Conservation (phyloP, 1,140 invertebrate species). For the Zaprionus capensis region DNA sequence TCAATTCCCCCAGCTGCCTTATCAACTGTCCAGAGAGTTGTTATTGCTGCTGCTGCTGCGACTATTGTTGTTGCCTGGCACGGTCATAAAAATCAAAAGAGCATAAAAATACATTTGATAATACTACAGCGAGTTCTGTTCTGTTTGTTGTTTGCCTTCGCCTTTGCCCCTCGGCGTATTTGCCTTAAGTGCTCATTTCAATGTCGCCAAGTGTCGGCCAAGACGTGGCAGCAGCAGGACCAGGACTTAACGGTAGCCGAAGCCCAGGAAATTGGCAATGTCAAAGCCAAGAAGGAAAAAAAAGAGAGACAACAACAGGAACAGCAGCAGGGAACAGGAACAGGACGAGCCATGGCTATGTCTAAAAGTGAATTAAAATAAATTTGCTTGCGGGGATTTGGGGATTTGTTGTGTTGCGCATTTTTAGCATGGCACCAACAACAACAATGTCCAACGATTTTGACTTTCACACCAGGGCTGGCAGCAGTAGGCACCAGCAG, state of each 20-base stretch:
- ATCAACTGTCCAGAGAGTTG: slow-evolving; percentile 68
- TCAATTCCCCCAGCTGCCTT: slow-evolving; percentile 62
- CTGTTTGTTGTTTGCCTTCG: slow-evolving; percentile 60
- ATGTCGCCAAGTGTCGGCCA: slow-evolving; percentile 78
- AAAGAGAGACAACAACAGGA: slow-evolving; percentile 26
- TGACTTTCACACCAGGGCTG: slow-evolving; percentile 54
- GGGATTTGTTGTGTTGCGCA: slow-evolving; percentile 80
- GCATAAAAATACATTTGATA: slow-evolving; percentile 83
- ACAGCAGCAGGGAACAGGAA: slow-evolving; percentile 19
- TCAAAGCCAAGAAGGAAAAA: slow-evolving; percentile 56
- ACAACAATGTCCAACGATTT: slow-evolving; percentile 56
- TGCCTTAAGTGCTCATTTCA: slow-evolving; percentile 81
- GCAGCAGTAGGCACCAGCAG: not conserved
- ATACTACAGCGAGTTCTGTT: slow-evolving; percentile 68
- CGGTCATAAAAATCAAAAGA: slow-evolving; percentile 82
- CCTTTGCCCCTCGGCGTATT: slow-evolving; percentile 60
- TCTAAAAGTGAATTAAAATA: slow-evolving; percentile 83
- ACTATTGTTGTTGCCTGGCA: slow-evolving; percentile 47
- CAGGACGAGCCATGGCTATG: slow-evolving; percentile 48
- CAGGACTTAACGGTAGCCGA: slow-evolving; percentile 21
- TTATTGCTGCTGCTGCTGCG: slow-evolving; percentile 21
- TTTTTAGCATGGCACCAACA: slow-evolving; percentile 66
- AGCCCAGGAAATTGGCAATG: slow-evolving; percentile 76
- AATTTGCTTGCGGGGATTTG: slow-evolving; percentile 81
- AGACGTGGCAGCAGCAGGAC: slow-evolving; percentile 49